Conservation (phyloP, 2,888 invertebrate genomes). For the Hydriomena furcata region DNA sequence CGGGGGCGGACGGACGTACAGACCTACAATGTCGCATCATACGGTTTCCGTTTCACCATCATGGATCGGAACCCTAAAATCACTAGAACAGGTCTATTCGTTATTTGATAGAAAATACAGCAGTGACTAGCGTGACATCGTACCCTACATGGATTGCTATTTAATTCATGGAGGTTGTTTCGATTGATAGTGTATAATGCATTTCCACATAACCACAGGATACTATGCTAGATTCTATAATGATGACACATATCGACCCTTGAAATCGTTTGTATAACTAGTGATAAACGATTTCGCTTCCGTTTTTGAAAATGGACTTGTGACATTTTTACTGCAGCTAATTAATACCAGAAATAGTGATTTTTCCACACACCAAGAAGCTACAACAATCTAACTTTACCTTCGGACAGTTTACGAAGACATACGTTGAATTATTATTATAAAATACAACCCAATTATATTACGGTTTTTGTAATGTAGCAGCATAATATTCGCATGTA, state of each 20-base stretch:
- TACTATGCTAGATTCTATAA: not conserved
- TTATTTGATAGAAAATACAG: slow-evolving; percentile 23
- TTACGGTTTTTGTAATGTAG: too few species aligned
- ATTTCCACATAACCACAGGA: slow-evolving; percentile 16
- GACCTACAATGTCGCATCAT: too few species aligned
- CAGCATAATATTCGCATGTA: too few species aligned
- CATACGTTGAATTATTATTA: too few species aligned
- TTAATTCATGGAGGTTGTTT: slow-evolving; percentile 23
- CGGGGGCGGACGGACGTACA: too few species aligned
- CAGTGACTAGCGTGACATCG: slow-evolving; percentile 20
- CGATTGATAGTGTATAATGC: slow-evolving; percentile 19
- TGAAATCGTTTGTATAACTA: slow-evolving; percentile 8
- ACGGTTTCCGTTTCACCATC: too few species aligned
- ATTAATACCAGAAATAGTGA: not conserved
- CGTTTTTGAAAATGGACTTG: slow-evolving; percentile 8
- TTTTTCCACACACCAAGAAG: not conserved
- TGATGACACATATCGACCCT: slow-evolving; percentile 17
- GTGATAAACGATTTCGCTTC: slow-evolving; percentile 4
- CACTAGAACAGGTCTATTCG: slow-evolving; percentile 6
- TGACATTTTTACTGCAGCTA: not conserved
- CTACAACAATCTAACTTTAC: not conserved
- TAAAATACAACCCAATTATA: too few species aligned
- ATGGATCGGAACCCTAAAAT: slow-evolving; percentile 1
- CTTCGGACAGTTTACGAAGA: not conserved
- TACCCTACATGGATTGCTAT: slow-evolving; percentile 22